A percentile compares a stretch with the other conserved stretches of the same genome.
Evolutionary conservation across 1,140 invertebrate genomes (phyloP).

Genomic region (Lerema accius): DNA sequence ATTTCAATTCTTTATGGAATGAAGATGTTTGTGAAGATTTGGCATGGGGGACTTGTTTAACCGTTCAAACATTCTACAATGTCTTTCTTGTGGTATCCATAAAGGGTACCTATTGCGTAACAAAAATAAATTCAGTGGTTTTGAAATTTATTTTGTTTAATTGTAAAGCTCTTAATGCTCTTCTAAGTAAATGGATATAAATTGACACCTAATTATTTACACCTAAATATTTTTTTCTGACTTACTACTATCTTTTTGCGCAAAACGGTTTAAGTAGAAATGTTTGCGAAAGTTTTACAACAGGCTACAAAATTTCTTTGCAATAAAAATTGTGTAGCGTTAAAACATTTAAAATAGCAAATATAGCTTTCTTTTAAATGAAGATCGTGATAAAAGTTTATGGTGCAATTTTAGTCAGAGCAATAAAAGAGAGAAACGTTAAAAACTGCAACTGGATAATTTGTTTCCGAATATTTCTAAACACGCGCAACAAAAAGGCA

Average conservation of each 20-base stretch:
- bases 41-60: not conserved
- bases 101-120: too few relatives aligned
- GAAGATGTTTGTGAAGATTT: not conserved
- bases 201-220: too few relatives aligned
- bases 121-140: too few relatives aligned
- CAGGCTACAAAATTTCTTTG: slow-evolving; percentile 6
- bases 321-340: slow-evolving; percentile 12
- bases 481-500: slow-evolving; percentile 39
- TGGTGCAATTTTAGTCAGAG: slow-evolving; percentile 5
- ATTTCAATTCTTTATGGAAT: slow-evolving; percentile 8
- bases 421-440: slow-evolving; percentile 3
- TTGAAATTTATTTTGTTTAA: too few relatives aligned
- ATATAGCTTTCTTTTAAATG: slow-evolving; percentile 15
- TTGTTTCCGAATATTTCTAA: slow-evolving; percentile 26
- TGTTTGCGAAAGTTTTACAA: slow-evolving; percentile 9
- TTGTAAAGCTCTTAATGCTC: too few relatives aligned
- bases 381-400: slow-evolving; percentile 6
- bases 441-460: slow-evolving; percentile 16
- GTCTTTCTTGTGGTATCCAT: too few relatives aligned
- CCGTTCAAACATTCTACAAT: too few relatives aligned
- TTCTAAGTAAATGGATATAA: too few relatives aligned
- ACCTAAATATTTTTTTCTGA: too few relatives aligned
- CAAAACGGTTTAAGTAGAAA: slow-evolving; percentile 4
- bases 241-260: too few relatives aligned
- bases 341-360: slow-evolving; percentile 7